Base-by-base conservation (phyloP, 2,888 invertebrate species). In the Fragum sueziense region DNA sequence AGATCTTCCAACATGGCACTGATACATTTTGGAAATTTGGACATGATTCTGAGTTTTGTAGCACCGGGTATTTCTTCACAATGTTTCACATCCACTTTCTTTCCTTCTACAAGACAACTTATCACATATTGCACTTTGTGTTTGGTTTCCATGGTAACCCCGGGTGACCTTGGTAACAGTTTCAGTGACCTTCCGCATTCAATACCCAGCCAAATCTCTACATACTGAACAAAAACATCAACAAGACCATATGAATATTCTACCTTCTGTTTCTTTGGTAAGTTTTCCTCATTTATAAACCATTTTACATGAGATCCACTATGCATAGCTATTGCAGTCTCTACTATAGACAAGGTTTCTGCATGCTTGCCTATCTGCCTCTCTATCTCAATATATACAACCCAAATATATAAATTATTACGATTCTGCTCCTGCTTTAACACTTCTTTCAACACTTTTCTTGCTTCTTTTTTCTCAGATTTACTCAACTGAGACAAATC, bases 331-430 rank as follows among this genome's bases (percentile, higher is more conserved):
- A 92, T 74, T 14, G 90, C 91, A 59, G 89, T 89, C 59, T 91
- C 88, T 57, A 91, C 82, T 47, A 93, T 89, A 34, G 88, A 87
- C 20, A 83, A 62, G 14, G 91, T 91, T 51, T 92, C 92, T n/a
- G 86, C 86, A 29, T 79, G 72, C 59, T 89, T 91, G 57, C 91
- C 91, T 17, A 87, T 79, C n/a, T 76, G 70, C 34, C 82, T 78
- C 78, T 92, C 91, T 54, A 93, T 76, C 47, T 88, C 78, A 29
- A 90, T 90, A 76, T 92, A 93, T 14, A 85, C 86, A 61, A 85
- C 84, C 93, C 93, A 93, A 31, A 93, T 57, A 22, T 85, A 57
- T 59, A 93, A 82, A 75, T 92, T 90, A 74, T 91, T 92, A n/a
- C 93, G 84, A 77, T 91, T 92, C 22, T 88, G 86, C 20, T 85